Percentiles rank a stretch among this genome's conserved stretches.
phyloP scores from a whole-genome alignment of 2,797 vertebrate species.

The Microchirus variegatus region DNA sequence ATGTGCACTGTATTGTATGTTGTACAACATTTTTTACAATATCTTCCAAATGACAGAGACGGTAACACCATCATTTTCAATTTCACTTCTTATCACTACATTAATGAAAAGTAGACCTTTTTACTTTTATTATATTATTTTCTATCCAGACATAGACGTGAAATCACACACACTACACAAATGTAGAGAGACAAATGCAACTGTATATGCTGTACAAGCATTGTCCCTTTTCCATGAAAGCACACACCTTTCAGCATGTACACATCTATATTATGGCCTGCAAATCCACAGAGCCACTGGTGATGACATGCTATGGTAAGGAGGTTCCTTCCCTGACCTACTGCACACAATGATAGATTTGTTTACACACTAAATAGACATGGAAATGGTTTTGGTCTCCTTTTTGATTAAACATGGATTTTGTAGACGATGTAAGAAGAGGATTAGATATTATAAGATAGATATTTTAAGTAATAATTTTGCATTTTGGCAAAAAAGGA shows the following conservation, averaged over 20 bases:
- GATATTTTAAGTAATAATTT: too few species aligned
- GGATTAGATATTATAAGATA: too few species aligned
- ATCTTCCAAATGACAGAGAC: not conserved
- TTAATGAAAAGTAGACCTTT: too few species aligned
- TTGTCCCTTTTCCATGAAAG: too few species aligned
- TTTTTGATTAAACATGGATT: too few species aligned
- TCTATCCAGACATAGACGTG: not conserved
- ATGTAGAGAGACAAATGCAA: slow-evolving; percentile 27
- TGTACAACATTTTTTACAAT: too few species aligned
- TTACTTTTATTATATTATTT: not conserved
- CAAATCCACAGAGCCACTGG: slow-evolving; percentile 3
- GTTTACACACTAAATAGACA: slow-evolving; percentile 3
- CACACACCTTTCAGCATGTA: not conserved
- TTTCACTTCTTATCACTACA: too few species aligned
- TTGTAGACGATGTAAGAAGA: too few species aligned
- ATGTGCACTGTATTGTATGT: too few species aligned
- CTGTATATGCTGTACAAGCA: not conserved
- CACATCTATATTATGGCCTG: not conserved
- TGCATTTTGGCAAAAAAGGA: too few species aligned
- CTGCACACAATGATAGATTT: slow-evolving; percentile 2
- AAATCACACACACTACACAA: not conserved
- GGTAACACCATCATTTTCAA: not conserved
- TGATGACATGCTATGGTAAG: slow-evolving; percentile 14
- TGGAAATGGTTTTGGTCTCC: too few species aligned
- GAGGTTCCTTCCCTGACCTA: slow-evolving; percentile 7